Conservation (phyloP, 2,113 vertebrate species). For the Myotis lucifugus region DNA sequence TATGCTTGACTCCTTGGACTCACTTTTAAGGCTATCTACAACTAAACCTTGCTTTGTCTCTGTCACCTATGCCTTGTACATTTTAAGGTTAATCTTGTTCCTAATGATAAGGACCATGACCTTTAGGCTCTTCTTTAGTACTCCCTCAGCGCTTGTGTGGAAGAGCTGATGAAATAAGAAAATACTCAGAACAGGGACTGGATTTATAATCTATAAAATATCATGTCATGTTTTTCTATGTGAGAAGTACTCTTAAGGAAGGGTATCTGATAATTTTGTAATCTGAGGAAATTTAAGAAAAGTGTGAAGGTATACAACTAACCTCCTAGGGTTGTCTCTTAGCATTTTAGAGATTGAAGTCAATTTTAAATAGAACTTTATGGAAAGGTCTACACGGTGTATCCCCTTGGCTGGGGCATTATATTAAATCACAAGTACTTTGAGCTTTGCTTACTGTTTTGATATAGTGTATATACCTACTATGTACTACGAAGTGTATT, state of each 20-base stretch:
- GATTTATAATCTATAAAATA: conserved; percentile 10
- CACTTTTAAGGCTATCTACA: neutral
- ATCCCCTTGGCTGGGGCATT: neutral
- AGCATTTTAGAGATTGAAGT: conserved; percentile 26
- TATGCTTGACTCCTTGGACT: neutral
- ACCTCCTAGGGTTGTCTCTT: neutral
- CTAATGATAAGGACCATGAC: neutral
- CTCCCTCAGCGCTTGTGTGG: neutral
- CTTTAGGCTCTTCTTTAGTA: neutral
- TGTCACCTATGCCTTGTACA: neutral
- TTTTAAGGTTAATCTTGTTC: conserved; percentile 5
- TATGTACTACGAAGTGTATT: neutral
- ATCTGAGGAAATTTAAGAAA: conserved; percentile 34
- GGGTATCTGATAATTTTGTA: neutral
- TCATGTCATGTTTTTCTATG: neutral
- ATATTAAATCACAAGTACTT: neutral
- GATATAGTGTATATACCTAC: neutral
- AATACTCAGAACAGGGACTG: conserved; percentile 10
- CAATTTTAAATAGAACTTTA: conserved; percentile 27
- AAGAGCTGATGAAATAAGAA: neutral
- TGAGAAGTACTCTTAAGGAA: neutral
- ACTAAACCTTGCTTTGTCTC: neutral
- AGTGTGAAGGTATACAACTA: conserved; percentile 3
- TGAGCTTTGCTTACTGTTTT: neutral
- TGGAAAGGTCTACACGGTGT: neutral